These are phyloP conservation scores for Steinernema khuongi DNA, from an alignment of 1,140 invertebrate genomes.

Conservation along the genomic window DNA sequence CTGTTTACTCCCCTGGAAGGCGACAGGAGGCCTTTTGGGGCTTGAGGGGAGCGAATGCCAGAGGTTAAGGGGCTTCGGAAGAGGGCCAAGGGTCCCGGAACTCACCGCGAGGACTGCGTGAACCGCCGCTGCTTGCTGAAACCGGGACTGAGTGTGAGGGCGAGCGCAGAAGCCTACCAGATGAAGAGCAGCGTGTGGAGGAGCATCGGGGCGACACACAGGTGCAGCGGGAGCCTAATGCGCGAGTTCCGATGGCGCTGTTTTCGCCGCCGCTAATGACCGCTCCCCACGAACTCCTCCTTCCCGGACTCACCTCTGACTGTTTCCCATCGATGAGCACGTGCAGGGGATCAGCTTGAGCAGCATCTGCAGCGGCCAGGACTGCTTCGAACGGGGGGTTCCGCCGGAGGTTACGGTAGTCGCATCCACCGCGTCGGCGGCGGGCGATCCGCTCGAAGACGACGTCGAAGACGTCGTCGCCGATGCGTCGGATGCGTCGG, in stretches of 20 bases:
- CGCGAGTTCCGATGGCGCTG: background rate
- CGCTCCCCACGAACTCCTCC: background rate
- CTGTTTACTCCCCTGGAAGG: no score
- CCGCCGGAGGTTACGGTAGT: background rate
- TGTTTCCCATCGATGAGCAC: conserved; percentile 10
- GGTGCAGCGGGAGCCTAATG: no score
- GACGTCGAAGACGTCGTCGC: background rate
- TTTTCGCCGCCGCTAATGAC: background rate
- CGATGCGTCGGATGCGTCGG: background rate
- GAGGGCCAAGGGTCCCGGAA: background rate
- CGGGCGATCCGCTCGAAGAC: background rate
- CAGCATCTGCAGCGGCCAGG: conserved; percentile 2
- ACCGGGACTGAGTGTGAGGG: background rate
- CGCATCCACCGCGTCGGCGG: background rate
- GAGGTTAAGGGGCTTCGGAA: no score
- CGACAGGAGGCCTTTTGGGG: no score
- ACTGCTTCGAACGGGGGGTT: background rate
- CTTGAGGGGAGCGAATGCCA: no score
- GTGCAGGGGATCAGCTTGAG: conserved; percentile 3
- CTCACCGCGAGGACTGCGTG: background rate
- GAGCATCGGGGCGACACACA: no score
- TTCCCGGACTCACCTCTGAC: conserved; percentile 1
- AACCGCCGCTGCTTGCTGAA: conserved; percentile 4
- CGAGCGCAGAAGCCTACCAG: background rate
- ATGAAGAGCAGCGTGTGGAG: background rate